Conservation (phyloP, 2,797 vertebrate species). For the Chloroceryle inda region DNA sequence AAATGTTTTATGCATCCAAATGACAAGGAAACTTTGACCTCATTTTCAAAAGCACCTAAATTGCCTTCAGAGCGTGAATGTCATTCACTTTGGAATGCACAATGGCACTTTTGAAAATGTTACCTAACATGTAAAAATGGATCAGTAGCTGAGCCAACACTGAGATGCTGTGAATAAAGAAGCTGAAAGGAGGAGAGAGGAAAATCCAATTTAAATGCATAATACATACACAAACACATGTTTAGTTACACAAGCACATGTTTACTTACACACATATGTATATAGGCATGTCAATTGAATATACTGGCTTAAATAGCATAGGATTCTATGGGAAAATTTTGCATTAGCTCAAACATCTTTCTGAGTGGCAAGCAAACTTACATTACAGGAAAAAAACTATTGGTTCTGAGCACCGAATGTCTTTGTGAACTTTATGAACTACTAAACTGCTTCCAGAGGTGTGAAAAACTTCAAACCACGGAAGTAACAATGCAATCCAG, state of each 20-base stretch:
- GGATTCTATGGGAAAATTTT: not conserved
- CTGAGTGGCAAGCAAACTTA: not conserved
- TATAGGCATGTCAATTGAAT: not conserved
- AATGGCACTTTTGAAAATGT: slow-evolving; percentile 1
- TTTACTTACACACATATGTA: not conserved
- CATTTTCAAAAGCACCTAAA: slow-evolving; percentile 29
- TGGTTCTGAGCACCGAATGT: not conserved
- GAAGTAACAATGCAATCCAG: not conserved
- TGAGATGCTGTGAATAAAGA: not conserved
- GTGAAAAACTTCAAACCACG: not conserved
- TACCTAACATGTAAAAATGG: slow-evolving; percentile 27
- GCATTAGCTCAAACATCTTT: not conserved
- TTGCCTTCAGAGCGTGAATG: not conserved
- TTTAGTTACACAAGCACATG: not conserved
- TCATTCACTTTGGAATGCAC: not conserved
- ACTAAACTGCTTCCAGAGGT: not conserved
- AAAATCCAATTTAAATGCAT: not conserved
- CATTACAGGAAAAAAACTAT: not conserved
- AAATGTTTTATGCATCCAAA: slow-evolving; percentile 34
- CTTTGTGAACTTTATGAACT: not conserved
- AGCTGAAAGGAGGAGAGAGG: not conserved
- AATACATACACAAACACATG: not conserved
- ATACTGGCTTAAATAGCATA: not conserved
- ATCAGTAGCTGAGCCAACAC: not conserved
- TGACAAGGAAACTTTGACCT: slow-evolving; percentile 34